Evolutionary conservation across 2,113 vertebrate genomes (phyloP), one percentile per base, ranked within the genome.

Genomic region (Mirza zaza): DNA sequence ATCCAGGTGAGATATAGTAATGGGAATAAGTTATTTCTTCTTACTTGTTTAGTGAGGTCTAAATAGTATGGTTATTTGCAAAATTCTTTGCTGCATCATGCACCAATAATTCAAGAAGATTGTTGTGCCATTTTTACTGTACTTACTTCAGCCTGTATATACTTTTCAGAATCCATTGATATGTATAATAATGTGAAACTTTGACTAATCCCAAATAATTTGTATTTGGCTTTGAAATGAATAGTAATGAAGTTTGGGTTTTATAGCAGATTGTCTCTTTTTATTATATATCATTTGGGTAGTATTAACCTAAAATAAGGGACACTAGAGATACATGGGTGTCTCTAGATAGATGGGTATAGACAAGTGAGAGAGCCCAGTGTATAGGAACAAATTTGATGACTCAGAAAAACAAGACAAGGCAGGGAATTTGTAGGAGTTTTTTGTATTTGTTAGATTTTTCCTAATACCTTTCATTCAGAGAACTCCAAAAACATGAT

Each of bases 141-240:
- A 5, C 8, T 91, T 85, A 52, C 68, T 95, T 55, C 52, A 86
- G n/a, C 29, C 14, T 73, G 3, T 42, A 18, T 42, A 14, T 88
- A 34, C 20, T 91, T 65, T 89, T 95, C 50, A 84, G 32, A 71
- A 88, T 89, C 34, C 42, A 70, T 10, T 8, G 21, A 63, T 55
- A 61, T 0, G 77, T 21, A 52, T 86, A 95, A 76, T 92, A 73
- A 34, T 87, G 92, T 90, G 39, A 87, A 90, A 73, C 4, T 73
- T 88, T 77, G 48, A 25, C 39, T 36, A 96, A 89, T 89, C 15
- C 23, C 29, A 29, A 91, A 45, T 77, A 71, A 77, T 85, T 85
- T 65, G 39, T 89, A 67, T 95, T 59, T 79, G 34, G 32, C 63
- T 97, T 87, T 87, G 27, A 17, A 87, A 96, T 73, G 87, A 70